Base-by-base conservation (phyloP, 1,140 invertebrate species). In the Coenobita brevimanus region DNA sequence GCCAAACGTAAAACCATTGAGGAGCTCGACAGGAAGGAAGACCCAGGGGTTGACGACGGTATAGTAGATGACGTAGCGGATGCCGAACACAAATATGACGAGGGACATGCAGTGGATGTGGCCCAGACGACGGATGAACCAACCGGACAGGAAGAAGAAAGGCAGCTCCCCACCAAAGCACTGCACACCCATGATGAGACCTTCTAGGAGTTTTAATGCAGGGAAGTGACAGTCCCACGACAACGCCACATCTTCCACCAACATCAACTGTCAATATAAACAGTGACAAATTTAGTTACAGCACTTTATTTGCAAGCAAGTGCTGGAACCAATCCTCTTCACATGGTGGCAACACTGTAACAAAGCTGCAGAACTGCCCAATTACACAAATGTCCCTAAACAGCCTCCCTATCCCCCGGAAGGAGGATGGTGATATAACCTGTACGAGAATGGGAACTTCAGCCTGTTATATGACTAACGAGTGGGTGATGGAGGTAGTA, bases 121-220 rank as follows among this genome's bases (percentile, higher is more conserved):
- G 0, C 97, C 97, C 0, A 98, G 92, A 92, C 95, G 96, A 89
- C 95, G 95, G 0, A 98, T 93, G 64, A 98, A 95, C 91, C 92
- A 93, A 30, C 96, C 96, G 24, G 97, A 97, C 17, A 97, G 91
- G 92, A 97, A 97, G 93, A 98, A 96, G 90, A 98, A 97, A 0
- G 97, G 97, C 86, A 97, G 92, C 93, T 98, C 97, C n/a, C 97
- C 97, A 33, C 95, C 93, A 90, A 98, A 96, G 90, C 96, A 96
- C 92, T 97, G 96, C 71, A 97, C 94, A 3, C 95, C 95, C 91
- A 96, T 95, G 3, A 95, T 95, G 0, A 96, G 90, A 0, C 97
- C 97, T 92, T 98, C 95, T 1, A 98, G 92, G 0, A 97, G 96
- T 93, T 97, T 97, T 8, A 96, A 88, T 81, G 89, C 91, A 15